Conservation (phyloP, 2,797 vertebrate genomes). For the Micrastur ruficollis region DNA sequence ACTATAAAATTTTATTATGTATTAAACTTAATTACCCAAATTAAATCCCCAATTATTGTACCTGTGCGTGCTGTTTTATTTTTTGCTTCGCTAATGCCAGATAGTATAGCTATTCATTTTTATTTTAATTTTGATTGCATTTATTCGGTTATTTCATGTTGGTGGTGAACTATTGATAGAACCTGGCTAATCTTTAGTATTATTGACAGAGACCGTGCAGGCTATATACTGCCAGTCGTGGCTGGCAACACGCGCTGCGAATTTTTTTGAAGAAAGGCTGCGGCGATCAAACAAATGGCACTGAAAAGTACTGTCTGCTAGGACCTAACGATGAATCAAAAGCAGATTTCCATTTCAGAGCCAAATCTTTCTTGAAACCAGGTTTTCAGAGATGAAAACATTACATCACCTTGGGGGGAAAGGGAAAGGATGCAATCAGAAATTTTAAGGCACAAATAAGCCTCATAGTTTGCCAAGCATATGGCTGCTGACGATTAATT, state of each 20-base stretch:
- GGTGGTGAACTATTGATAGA: not conserved
- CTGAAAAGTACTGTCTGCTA: not conserved
- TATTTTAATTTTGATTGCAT: not conserved
- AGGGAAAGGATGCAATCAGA: not conserved
- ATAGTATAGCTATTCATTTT: not conserved
- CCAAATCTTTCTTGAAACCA: conserved; percentile 24
- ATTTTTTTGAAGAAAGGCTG: not conserved
- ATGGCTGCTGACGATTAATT: not conserved
- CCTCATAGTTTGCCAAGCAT: not conserved
- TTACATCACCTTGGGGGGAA: not conserved
- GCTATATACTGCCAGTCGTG: not conserved
- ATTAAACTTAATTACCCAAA: conserved; percentile 39
- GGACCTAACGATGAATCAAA: conserved; percentile 6
- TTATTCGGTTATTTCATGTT: not conserved
- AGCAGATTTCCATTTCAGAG: conserved; percentile 13
- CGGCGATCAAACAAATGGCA: not conserved
- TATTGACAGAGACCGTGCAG: not conserved
- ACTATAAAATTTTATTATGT: conserved; percentile 25
- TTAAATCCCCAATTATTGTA: conserved; percentile 2
- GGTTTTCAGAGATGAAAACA: conserved; percentile 30
- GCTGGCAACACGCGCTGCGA: not conserved
- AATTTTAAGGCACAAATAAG: conserved; percentile 22
- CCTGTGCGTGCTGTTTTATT: not conserved
- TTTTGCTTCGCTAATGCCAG: not conserved
- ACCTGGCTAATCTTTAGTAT: not conserved